Conservation (phyloP, 2,113 vertebrate genomes). For the Ptilorrhoa leucosticta region DNA sequence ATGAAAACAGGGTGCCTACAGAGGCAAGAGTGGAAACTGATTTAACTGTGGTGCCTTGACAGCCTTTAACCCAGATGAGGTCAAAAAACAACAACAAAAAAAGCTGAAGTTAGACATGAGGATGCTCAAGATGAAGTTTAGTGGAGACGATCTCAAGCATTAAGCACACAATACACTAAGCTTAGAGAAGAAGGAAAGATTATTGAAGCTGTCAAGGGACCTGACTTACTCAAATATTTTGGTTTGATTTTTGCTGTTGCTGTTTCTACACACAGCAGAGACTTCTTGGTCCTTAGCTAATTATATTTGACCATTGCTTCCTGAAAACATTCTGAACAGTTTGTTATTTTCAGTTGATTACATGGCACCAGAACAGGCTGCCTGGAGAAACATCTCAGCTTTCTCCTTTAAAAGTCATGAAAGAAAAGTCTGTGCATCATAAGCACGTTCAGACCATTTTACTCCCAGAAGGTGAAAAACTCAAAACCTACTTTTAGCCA, state of each 20-base stretch:
- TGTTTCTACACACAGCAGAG: not conserved
- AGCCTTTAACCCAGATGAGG: not conserved
- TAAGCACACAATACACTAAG: not conserved
- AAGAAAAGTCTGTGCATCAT: not conserved
- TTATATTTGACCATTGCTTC: not conserved
- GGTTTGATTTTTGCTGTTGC: not conserved
- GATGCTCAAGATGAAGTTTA: conserved; percentile 19
- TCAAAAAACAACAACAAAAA: not conserved
- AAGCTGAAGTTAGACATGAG: not conserved
- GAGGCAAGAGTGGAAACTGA: not conserved
- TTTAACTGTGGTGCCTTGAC: not conserved
- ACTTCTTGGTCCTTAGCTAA: not conserved
- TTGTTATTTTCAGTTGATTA: not conserved
- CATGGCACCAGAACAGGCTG: not conserved
- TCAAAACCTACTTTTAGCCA: not conserved
- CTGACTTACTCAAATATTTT: not conserved
- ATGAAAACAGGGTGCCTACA: not conserved
- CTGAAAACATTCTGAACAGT: not conserved
- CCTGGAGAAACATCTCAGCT: not conserved
- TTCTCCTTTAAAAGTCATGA: not conserved
- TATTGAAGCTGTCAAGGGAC: not conserved
- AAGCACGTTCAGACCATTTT: not conserved
- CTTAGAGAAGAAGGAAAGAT: not conserved
- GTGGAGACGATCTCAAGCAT: not conserved
- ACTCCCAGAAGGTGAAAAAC: not conserved